Evolutionary conservation across 2,797 vertebrate species (phyloP), one percentile per base, ranked within the genome.

Genomic region (Hemitrygon akajei): DNA sequence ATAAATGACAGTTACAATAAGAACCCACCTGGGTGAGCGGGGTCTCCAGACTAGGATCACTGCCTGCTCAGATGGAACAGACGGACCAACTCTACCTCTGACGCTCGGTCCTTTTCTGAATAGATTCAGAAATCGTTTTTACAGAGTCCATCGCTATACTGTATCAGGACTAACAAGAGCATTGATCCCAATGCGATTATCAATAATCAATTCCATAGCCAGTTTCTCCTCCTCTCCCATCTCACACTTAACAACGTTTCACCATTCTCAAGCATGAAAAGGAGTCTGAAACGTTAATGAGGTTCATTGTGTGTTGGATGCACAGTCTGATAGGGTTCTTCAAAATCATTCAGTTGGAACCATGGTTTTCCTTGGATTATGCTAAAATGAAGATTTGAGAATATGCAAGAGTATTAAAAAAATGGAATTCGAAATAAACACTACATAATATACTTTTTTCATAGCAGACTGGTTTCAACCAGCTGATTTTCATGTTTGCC

Each of bases 261-360:
- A 14, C 18, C 89, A 92, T 92, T 73, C 34, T 47, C 37, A 71
- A 92, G 40, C 69, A 73, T 92, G 89, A 92, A 92, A 89, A 92
- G 12, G 37, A 10, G 40, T 40, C 18, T 92, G 89, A 92, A 92
- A 92, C 37, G 69, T 73, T 34, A 73, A 20, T 47, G 69, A 37
- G 66, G 63, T 91, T 7, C 87, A 71, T 11, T 91, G 66, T 91
- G 63, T 69, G 18, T 47, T 81, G n/a, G 34, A 47, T 47, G 47
- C 5, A 40, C 18, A 66, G 34, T 0, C 34, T 47, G 10, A 92
- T 56, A n/a, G 4, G 20, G 40, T 40, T 47, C 4, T 56, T 56
- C 47, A 69, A 30, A 56, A 40, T 40, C 7, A 91, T 91, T 40
- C n/a, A 71, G 7, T 63, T 30, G 34, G 7, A 63, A 91, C 27